Percentiles rank a stretch among this genome's conserved stretches.
These are phyloP conservation scores for Cataglyphis hispanica DNA, from an alignment of 1,140 invertebrate genomes.

Conservation along the genomic window DNA sequence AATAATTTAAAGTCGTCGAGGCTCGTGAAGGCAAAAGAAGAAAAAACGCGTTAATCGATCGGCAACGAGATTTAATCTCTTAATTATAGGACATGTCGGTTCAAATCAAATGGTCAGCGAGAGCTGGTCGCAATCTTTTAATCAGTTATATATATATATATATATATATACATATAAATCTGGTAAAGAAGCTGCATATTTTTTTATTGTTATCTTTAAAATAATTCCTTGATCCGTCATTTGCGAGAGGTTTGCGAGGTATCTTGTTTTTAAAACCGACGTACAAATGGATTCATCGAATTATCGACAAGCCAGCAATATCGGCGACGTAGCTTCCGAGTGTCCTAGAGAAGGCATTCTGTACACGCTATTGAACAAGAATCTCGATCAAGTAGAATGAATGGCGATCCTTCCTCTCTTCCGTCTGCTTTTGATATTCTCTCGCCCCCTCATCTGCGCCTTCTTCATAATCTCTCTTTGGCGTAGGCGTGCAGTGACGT, in stretches of 20 bases:
- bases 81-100: conserved; percentile 26
- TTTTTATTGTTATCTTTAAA: conserved; percentile 20
- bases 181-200: background rate
- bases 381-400: conserved; percentile 78
- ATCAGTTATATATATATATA: background rate
- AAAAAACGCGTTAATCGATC: conserved; percentile 44
- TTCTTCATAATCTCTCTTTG: conserved; percentile 62
- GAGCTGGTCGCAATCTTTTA: background rate
- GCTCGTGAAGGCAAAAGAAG: background rate
- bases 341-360: conserved; percentile 41
- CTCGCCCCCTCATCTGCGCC: conserved; percentile 24
- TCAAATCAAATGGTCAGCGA: background rate
- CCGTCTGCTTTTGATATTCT: conserved; percentile 59
- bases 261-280: conserved; percentile 25
- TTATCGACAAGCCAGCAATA: conserved; percentile 52
- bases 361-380: conserved; percentile 50
- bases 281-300: conserved; percentile 33
- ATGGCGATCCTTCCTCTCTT: conserved; percentile 67
- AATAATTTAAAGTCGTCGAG: conserved; percentile 63
- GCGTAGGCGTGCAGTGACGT: conserved; percentile 79
- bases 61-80: conserved; percentile 7
- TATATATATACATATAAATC: conserved; percentile 39
- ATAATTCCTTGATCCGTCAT: background rate
- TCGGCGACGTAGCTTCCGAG: conserved; percentile 26
- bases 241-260: background rate